Percentiles rank a stretch among this genome's conserved stretches.
These are phyloP conservation scores for Pogonus chalceus DNA, from an alignment of 1,140 invertebrate genomes.

Conservation along the genomic window DNA sequence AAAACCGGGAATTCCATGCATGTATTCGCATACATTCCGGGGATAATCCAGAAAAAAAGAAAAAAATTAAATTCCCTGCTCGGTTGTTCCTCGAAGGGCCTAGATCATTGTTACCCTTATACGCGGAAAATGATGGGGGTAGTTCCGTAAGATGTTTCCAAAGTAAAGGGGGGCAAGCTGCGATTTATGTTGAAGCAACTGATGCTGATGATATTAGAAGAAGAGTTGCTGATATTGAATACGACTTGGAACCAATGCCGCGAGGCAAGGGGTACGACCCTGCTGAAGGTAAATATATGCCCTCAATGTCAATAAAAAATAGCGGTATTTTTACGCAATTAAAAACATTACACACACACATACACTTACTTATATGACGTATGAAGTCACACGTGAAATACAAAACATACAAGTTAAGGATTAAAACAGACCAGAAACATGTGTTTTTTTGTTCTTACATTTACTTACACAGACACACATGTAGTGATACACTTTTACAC, in stretches of 20 bases:
- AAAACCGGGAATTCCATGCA: constrained; percentile 54
- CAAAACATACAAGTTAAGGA: too few relatives aligned
- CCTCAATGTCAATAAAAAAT: not conserved
- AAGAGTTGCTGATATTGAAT: constrained; percentile 49
- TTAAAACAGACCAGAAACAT: too few relatives aligned
- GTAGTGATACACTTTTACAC: too few relatives aligned
- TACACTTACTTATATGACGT: not conserved
- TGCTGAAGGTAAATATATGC: constrained; percentile 38
- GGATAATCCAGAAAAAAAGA: too few relatives aligned
- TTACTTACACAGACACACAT: too few relatives aligned
- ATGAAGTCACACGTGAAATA: not conserved
- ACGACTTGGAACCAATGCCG: constrained; percentile 52
- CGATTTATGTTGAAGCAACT: constrained; percentile 59
- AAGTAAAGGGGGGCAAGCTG: constrained; percentile 53
- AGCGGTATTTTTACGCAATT: not conserved
- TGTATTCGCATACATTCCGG: constrained; percentile 48
- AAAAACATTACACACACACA: not conserved
- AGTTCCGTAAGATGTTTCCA: constrained; percentile 52
- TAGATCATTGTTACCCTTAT: constrained; percentile 50
- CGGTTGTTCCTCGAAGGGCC: constrained; percentile 61
- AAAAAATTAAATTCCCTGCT: constrained; percentile 33
- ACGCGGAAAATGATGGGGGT: constrained; percentile 49
- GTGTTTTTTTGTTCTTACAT: too few relatives aligned
- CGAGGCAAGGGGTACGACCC: constrained; percentile 41
- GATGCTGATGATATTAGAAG: constrained; percentile 35